Conservation (phyloP, 2,888 invertebrate genomes). For the Agrotis clavis region DNA sequence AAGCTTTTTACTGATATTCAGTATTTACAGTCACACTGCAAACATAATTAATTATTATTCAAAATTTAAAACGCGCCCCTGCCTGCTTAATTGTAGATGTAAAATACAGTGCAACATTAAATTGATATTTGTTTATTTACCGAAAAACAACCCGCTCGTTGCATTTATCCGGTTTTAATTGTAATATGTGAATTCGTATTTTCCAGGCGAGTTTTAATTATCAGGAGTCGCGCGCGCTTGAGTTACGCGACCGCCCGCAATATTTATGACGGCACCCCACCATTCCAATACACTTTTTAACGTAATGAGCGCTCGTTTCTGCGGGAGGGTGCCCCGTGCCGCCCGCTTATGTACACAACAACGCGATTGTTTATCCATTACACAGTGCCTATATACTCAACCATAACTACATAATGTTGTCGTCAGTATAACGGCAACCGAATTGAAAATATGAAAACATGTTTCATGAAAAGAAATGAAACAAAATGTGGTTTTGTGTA, state of each 20-base stretch:
- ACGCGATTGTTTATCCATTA: conserved; percentile 69
- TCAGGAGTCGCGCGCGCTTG: conserved; percentile 89
- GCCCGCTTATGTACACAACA: conserved; percentile 69
- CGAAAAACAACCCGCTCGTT: conserved; percentile 80
- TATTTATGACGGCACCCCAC: conserved; percentile 89
- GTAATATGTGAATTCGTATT: conserved; percentile 90
- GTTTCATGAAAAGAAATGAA: conserved; percentile 60
- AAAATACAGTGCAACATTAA: conserved; percentile 66
- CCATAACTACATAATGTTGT: conserved; percentile 40
- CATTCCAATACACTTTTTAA: conserved; percentile 91
- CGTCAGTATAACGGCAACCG: conserved; percentile 37
- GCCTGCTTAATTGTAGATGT: conserved; percentile 58
- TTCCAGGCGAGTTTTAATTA: conserved; percentile 91
- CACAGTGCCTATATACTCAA: conserved; percentile 55
- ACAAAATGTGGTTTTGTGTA: conserved; percentile 66
- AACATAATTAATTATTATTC: conserved; percentile 56
- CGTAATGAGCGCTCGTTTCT: conserved; percentile 88
- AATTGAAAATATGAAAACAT: conserved; percentile 59
- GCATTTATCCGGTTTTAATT: conserved; percentile 88
- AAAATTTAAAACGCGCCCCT: conserved; percentile 62
- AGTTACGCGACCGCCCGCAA: conserved; percentile 91
- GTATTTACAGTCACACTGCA: conserved; percentile 32
- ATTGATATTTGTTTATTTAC: conserved; percentile 78
- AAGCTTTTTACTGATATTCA: conserved; percentile 3
- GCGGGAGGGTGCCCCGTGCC: conserved; percentile 77